phyloP scores from a whole-genome alignment of 2,888 invertebrate genomes.

The Coelopa pilipes region DNA sequence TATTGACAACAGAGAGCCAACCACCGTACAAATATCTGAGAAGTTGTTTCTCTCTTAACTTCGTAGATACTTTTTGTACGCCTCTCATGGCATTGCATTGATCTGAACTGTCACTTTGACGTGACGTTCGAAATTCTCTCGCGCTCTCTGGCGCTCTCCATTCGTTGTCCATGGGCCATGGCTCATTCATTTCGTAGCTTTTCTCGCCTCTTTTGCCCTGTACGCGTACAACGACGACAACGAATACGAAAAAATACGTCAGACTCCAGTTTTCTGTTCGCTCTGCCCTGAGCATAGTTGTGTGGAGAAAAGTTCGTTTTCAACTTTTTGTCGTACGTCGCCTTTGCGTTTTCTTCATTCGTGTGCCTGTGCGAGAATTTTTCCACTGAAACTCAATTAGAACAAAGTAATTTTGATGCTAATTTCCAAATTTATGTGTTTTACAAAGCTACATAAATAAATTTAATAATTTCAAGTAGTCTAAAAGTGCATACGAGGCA shows the following conservation, averaged over 20 bases:
- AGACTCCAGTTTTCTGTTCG: slow-evolving; percentile 28
- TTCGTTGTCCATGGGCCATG: slow-evolving; percentile 1
- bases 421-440: slow-evolving; percentile 27
- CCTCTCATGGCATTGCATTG: neutral
- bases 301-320: slow-evolving; percentile 32
- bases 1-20: slow-evolving; percentile 17
- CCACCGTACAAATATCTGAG: neutral
- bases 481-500: slow-evolving; percentile 24
- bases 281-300: slow-evolving; percentile 26
- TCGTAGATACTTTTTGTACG: neutral
- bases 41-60: neutral
- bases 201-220: neutral
- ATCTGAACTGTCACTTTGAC: slow-evolving; percentile 9
- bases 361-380: slow-evolving; percentile 36
- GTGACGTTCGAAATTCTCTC: slow-evolving; percentile 18
- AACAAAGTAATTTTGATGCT: slow-evolving; percentile 33
- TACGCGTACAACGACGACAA: slow-evolving; percentile 15
- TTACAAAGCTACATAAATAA: slow-evolving; percentile 8
- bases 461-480: neutral
- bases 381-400: slow-evolving; percentile 37
- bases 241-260: slow-evolving; percentile 19
- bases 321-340: slow-evolving; percentile 8
- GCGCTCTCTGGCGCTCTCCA: neutral
- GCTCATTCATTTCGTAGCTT: neutral
- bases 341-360: slow-evolving; percentile 27